Evolutionary conservation across 2,797 vertebrate genomes (phyloP).

Genomic region (Dryobates pubescens): DNA sequence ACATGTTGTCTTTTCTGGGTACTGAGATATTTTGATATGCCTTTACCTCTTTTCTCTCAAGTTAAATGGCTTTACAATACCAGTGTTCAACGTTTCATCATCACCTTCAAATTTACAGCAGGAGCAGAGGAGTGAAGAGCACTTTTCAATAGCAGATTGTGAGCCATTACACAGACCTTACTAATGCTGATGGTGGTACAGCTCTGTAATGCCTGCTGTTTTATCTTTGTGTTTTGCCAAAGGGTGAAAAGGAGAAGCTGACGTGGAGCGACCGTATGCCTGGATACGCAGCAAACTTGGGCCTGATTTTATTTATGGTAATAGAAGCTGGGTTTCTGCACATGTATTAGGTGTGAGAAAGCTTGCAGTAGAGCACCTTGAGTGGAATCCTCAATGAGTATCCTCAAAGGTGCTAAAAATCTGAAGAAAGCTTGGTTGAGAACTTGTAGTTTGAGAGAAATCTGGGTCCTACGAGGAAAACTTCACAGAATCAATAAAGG

Average conservation of each 20-base stretch:
- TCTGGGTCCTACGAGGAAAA: background rate
- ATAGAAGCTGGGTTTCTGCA: background rate
- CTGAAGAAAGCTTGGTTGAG: background rate
- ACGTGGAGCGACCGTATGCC: conserved; percentile 90
- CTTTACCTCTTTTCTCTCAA: background rate
- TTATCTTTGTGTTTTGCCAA: conserved; percentile 28
- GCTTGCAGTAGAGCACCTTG: background rate
- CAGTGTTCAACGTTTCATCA: background rate
- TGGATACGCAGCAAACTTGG: conserved; percentile 90
- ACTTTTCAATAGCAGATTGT: background rate
- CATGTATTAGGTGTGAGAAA: background rate
- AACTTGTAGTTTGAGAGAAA: background rate
- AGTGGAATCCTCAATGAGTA: background rate
- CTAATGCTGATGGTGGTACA: background rate
- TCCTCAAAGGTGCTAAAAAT: background rate
- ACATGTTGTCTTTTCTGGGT: background rate
- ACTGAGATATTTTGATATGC: background rate
- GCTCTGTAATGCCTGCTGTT: background rate
- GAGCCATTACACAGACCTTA: background rate
- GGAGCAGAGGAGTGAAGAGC: background rate
- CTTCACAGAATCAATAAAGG: too few species aligned
- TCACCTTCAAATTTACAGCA: background rate
- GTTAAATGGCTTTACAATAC: background rate
- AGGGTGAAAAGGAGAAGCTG: conserved; percentile 87
- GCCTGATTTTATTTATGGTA: conserved; percentile 94